phyloP scores from a whole-genome alignment of 1,140 invertebrate species.

The Drosophila pseudoananassae region DNA sequence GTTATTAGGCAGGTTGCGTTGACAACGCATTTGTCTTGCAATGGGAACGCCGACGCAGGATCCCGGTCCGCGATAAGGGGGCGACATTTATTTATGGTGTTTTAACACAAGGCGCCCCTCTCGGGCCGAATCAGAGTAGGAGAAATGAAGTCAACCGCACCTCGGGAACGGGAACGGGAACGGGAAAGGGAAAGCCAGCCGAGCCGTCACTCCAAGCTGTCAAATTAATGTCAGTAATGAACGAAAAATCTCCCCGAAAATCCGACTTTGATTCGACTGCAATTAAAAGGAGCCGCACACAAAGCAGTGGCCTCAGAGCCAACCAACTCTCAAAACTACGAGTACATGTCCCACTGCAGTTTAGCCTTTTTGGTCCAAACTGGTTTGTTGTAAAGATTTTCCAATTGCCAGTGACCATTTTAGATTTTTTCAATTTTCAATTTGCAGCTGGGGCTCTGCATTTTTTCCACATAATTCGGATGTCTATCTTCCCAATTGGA shows the following conservation, averaged over 20 bases:
- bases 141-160: conserved; percentile 21
- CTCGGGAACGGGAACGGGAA: not conserved
- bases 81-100: conserved; percentile 81
- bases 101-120: conserved; percentile 72
- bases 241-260: conserved; percentile 44
- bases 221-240: conserved; percentile 78
- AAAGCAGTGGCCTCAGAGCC: conserved; percentile 32
- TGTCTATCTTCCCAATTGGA: conserved; percentile 8
- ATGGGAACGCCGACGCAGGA: conserved; percentile 71
- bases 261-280: conserved; percentile 50
- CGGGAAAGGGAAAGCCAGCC: conserved; percentile 18
- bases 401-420: conserved; percentile 34
- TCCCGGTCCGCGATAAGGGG: conserved; percentile 63
- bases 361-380: conserved; percentile 66
- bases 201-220: conserved; percentile 60
- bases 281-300: conserved; percentile 46
- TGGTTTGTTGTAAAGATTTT: conserved; percentile 54
- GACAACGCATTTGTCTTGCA: conserved; percentile 82
- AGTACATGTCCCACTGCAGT: conserved; percentile 62
- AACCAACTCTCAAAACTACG: not conserved
- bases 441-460: conserved; percentile 23
- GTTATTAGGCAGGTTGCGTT: conserved; percentile 82
- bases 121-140: conserved; percentile 3
- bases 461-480: conserved; percentile 24
- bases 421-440: conserved; percentile 7